Conservation (phyloP, 2,113 vertebrate genomes). For the Labeo rohita region DNA sequence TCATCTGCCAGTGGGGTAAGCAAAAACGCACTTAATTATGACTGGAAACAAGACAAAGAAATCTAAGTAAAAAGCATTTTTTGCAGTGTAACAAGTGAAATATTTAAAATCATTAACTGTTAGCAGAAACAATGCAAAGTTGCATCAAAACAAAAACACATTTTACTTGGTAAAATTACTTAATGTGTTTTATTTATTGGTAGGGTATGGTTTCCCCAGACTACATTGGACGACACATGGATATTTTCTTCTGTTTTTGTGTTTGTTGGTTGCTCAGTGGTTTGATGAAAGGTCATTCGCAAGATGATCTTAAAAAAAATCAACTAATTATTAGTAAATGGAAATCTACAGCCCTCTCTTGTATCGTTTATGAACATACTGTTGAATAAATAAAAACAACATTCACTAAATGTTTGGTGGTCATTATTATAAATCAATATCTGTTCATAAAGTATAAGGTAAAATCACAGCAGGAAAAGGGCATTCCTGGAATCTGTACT, state of each 20-base stretch:
- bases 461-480: neutral
- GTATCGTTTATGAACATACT: neutral
- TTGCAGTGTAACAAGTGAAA: neutral
- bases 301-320: neutral
- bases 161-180: neutral
- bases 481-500: neutral
- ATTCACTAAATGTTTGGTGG: neutral
- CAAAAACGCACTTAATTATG: too few species aligned
- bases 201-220: neutral
- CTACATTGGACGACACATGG: neutral
- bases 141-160: neutral
- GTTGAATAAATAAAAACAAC: conserved; percentile 15
- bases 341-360: neutral
- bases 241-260: neutral
- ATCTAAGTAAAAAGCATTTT: too few species aligned
- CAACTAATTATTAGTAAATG: too few species aligned
- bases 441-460: neutral
- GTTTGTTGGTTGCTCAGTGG: neutral
- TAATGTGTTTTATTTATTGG: neutral
- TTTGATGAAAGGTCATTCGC: neutral
- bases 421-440: neutral
- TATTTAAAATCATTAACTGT: neutral
- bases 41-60: too few species aligned
- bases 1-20: too few species aligned
- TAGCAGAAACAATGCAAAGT: neutral